These are phyloP conservation scores for Brachypterus glaber DNA, from an alignment of 2,888 invertebrate genomes.

Conservation along the genomic window DNA sequence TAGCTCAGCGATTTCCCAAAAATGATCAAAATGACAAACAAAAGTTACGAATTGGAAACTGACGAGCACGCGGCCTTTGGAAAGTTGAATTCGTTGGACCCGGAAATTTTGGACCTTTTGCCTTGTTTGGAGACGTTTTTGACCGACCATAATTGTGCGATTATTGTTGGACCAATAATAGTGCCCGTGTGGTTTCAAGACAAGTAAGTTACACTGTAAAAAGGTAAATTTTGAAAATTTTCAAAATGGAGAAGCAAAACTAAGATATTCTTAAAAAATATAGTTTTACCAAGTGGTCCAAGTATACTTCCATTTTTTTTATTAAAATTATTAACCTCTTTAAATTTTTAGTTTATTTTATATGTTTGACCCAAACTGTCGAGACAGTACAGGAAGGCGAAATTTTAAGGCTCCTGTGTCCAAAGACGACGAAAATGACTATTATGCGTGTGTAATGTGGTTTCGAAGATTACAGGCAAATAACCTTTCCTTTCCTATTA, in stretches of 20 bases:
- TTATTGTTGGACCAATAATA: constrained; percentile 37
- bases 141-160: constrained; percentile 32
- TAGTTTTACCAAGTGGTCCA: too few species aligned
- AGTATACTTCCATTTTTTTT: too few species aligned
- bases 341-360: too few species aligned
- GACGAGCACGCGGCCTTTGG: constrained; percentile 35
- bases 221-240: too few species aligned
- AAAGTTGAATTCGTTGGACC: constrained; percentile 29
- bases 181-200: constrained; percentile 41
- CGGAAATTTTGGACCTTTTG: constrained; percentile 34
- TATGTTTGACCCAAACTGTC: constrained; percentile 41
- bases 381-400: constrained; percentile 32
- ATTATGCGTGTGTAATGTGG: constrained; percentile 40
- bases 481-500: too few species aligned
- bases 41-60: constrained; percentile 28
- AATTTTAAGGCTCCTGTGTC: constrained; percentile 31
- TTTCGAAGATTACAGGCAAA: too few species aligned
- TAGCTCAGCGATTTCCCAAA: constrained; percentile 25
- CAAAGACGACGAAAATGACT: too few species aligned
- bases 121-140: constrained; percentile 38
- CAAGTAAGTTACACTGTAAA: too few species aligned
- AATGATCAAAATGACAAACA: constrained; percentile 28
- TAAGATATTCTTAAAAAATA: too few species aligned
- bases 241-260: too few species aligned
- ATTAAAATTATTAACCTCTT: too few species aligned